A percentile compares a stretch with the other conserved stretches of the same genome.
These are phyloP conservation scores for Aphelinus certus DNA, from an alignment of 1,140 invertebrate genomes.

Conservation along the genomic window DNA sequence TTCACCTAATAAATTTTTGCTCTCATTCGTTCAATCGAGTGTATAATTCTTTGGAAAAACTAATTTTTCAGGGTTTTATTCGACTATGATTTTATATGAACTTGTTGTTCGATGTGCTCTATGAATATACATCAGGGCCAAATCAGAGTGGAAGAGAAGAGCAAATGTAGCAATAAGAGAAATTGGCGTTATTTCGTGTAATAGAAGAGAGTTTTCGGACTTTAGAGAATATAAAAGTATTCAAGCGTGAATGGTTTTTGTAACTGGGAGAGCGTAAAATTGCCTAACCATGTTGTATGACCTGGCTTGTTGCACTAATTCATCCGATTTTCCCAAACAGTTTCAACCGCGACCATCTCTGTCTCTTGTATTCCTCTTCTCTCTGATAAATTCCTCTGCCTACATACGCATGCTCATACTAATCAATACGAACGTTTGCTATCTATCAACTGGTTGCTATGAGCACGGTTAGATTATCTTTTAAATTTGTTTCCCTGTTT, in stretches of 20 bases:
- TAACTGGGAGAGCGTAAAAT: slow-evolving; percentile 66
- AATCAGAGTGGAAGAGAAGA: not conserved
- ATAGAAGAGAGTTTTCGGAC: slow-evolving; percentile 46
- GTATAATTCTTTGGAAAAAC: too few relatives aligned
- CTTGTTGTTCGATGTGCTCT: too few relatives aligned
- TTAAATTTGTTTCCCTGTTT: too few relatives aligned
- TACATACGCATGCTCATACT: slow-evolving; percentile 38
- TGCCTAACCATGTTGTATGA: slow-evolving; percentile 61
- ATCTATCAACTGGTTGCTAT: too few relatives aligned
- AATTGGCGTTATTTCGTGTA: slow-evolving; percentile 46
- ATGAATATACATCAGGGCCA: too few relatives aligned
- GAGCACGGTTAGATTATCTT: too few relatives aligned
- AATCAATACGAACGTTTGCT: slow-evolving; percentile 52
- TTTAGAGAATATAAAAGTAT: slow-evolving; percentile 60
- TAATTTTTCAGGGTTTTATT: too few relatives aligned
- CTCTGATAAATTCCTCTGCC: slow-evolving; percentile 33
- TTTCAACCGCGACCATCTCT: slow-evolving; percentile 5
- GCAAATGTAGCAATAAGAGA: slow-evolving; percentile 22
- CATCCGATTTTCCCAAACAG: slow-evolving; percentile 35
- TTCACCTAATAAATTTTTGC: too few relatives aligned
- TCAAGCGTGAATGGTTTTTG: slow-evolving; percentile 66
- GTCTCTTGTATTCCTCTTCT: slow-evolving; percentile 20
- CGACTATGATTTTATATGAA: too few relatives aligned
- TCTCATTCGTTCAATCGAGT: too few relatives aligned
- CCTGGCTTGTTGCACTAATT: slow-evolving; percentile 55